Evolutionary conservation across 2,113 vertebrate genomes (phyloP).

Genomic region (Carassius gibelio): DNA sequence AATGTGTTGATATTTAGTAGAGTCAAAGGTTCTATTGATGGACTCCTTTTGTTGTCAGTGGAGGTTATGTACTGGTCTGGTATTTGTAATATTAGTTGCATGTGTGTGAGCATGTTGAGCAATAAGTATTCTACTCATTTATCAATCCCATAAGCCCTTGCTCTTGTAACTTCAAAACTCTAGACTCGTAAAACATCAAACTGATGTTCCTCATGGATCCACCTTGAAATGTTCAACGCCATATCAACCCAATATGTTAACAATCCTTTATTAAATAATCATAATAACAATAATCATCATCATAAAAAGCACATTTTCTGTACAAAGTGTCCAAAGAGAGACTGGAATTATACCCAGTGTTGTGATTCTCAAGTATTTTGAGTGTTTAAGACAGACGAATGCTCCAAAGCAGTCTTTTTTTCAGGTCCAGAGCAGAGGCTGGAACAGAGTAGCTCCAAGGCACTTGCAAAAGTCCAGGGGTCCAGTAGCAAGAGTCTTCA

Average conservation of each 20-base stretch:
- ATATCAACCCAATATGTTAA: constrained; percentile 65
- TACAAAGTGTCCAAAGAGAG: constrained; percentile 97
- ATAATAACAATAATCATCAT: constrained; percentile 89
- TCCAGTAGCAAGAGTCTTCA: constrained; percentile 69
- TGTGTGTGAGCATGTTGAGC: background rate
- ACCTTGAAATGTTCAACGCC: background rate
- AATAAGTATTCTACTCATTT: background rate
- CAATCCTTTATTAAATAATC: constrained; percentile 99
- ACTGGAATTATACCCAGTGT: constrained; percentile 81
- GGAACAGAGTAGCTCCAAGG: constrained; percentile 84
- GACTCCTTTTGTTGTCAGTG: constrained; percentile 11
- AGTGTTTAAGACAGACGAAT: constrained; percentile 73
- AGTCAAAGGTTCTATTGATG: background rate
- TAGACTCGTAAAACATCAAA: background rate
- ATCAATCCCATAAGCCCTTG: constrained; percentile 11
- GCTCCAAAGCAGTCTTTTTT: constrained; percentile 71
- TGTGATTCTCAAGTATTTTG: constrained; percentile 65
- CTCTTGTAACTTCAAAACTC: background rate
- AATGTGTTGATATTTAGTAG: constrained; percentile 45
- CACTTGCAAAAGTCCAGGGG: constrained; percentile 86
- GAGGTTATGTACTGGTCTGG: background rate
- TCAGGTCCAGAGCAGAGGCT: constrained; percentile 81
- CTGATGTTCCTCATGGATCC: background rate
- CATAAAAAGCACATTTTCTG: constrained; percentile 90
- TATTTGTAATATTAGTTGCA: background rate